A percentile compares a stretch with the other conserved stretches of the same genome.
Conservation (phyloP, 2,888 invertebrate genomes). For the Polylopha cassiicola region DNA sequence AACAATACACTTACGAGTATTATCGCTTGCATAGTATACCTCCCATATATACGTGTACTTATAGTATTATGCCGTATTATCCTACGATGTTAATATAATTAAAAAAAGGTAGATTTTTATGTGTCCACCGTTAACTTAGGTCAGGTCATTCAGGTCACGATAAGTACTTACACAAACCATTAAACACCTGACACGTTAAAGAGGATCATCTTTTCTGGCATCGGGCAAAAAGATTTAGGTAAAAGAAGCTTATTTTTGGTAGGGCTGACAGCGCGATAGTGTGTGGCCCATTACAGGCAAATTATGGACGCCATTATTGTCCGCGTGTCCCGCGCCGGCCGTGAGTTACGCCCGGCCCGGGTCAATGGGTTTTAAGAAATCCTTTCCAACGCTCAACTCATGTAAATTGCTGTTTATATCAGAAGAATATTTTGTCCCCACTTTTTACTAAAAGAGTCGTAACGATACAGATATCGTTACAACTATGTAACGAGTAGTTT, state of each 20-base stretch:
- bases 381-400: conserved; percentile 36
- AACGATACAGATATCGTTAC: conserved; percentile 7
- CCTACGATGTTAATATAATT: no score
- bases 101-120: no score
- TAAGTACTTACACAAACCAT: conserved; percentile 16
- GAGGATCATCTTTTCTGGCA: conserved; percentile 21
- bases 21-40: no score
- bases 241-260: conserved; percentile 69
- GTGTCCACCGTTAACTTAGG: no score
- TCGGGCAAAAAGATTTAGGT: conserved; percentile 44
- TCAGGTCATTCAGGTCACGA: no score
- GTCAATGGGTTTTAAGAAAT: conserved; percentile 70
- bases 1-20: no score
- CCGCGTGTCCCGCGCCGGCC: conserved; percentile 62
- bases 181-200: conserved; percentile 18
- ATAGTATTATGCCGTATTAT: no score
- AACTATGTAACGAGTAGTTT: not conserved
- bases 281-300: conserved; percentile 74
- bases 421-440: conserved; percentile 15
- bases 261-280: conserved; percentile 73
- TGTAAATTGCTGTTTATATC: conserved; percentile 27
- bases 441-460: no score
- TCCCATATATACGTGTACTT: no score
- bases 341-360: conserved; percentile 64
- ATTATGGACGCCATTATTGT: conserved; percentile 71